These are phyloP conservation scores for Aphidius colemani DNA, from an alignment of 2,888 invertebrate species.

Conservation along the genomic window DNA sequence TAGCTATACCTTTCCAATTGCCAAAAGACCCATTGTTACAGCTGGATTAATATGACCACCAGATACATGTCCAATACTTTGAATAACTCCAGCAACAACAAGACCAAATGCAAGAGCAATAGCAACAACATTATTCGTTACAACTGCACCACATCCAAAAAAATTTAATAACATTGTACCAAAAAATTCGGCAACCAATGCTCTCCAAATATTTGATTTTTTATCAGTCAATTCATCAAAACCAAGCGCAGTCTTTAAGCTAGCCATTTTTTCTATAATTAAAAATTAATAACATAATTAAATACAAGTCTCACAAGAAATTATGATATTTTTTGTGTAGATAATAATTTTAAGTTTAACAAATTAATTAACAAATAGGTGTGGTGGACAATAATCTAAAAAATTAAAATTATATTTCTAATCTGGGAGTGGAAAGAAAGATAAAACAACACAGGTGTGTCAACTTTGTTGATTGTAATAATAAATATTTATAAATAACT, in stretches of 20 bases:
- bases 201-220: slow-evolving; percentile 75
- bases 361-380: not conserved
- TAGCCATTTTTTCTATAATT: slow-evolving; percentile 62
- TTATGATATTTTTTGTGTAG: not conserved
- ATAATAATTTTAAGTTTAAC: not conserved
- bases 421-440: no score
- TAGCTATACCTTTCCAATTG: slow-evolving; percentile 69
- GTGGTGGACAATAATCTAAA: not conserved
- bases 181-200: slow-evolving; percentile 84
- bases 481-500: no score
- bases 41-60: slow-evolving; percentile 94
- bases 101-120: slow-evolving; percentile 87
- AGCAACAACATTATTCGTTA: slow-evolving; percentile 67
- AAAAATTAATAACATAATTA: slow-evolving; percentile 2
- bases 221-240: slow-evolving; percentile 74
- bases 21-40: slow-evolving; percentile 80
- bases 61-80: slow-evolving; percentile 84
- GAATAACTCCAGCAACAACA: slow-evolving; percentile 80
- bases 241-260: slow-evolving; percentile 70
- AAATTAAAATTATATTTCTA: no score
- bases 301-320: not conserved
- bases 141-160: slow-evolving; percentile 82
- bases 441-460: not conserved
- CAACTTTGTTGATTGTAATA: no score
- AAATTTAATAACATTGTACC: slow-evolving; percentile 87